Percentiles rank a stretch among this genome's conserved stretches.
Conservation (phyloP, 2,888 invertebrate species). For the Amphipyra tragopoginis region DNA sequence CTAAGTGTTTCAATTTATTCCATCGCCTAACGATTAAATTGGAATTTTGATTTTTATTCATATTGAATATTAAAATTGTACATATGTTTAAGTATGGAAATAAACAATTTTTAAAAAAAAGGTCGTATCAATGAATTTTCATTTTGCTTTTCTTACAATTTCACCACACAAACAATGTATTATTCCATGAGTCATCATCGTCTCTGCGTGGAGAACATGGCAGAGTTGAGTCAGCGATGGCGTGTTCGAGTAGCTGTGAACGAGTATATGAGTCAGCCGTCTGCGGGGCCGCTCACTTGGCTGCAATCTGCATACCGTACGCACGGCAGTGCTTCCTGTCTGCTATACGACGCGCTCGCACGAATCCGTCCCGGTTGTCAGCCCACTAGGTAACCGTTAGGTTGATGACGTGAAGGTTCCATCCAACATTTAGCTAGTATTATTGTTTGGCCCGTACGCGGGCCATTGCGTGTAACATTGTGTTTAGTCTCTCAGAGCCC, state of each 20-base stretch:
- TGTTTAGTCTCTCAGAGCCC: slow-evolving; percentile 81
- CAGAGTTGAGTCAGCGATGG: slow-evolving; percentile 71
- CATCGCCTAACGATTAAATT: slow-evolving; percentile 80
- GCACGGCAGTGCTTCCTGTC: slow-evolving; percentile 69
- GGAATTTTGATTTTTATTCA: slow-evolving; percentile 86
- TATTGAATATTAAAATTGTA: slow-evolving; percentile 88
- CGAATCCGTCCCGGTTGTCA: slow-evolving; percentile 83
- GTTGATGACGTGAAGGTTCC: slow-evolving; percentile 76
- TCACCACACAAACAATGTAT: slow-evolving; percentile 85
- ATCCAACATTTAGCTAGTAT: slow-evolving; percentile 67
- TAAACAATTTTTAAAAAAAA: slow-evolving; percentile 78
- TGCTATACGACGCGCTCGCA: slow-evolving; percentile 70
- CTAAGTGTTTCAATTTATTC: slow-evolving; percentile 83
- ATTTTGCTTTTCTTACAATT: slow-evolving; percentile 77
- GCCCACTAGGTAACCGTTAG: slow-evolving; percentile 88
- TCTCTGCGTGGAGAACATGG: slow-evolving; percentile 76
- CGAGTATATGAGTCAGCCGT: slow-evolving; percentile 69
- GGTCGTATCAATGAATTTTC: slow-evolving; percentile 75
- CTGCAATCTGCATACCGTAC: slow-evolving; percentile 59
- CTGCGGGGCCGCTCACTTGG: slow-evolving; percentile 63
- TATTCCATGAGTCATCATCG: slow-evolving; percentile 88
- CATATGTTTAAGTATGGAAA: slow-evolving; percentile 89
- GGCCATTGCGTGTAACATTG: slow-evolving; percentile 79
- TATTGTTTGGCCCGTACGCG: slow-evolving; percentile 69
- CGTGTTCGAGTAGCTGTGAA: slow-evolving; percentile 70